Evolutionary conservation across 2,113 vertebrate species (phyloP).

Genomic region (Eclectus roratus): DNA sequence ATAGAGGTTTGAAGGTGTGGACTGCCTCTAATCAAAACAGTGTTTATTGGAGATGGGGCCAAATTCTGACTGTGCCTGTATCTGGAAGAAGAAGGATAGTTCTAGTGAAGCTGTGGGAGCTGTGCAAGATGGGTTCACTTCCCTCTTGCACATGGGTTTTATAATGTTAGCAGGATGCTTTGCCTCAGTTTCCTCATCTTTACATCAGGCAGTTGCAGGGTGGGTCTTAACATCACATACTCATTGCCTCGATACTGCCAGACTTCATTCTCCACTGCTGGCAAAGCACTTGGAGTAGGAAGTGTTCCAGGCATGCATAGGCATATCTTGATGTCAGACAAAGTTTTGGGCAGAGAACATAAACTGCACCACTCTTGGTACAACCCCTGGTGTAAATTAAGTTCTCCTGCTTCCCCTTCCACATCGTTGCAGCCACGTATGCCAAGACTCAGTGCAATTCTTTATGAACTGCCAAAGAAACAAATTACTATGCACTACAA

Average conservation of each 20-base stretch:
- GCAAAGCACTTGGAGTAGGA: background rate
- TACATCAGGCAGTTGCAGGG: background rate
- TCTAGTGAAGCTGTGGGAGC: background rate
- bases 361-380: background rate
- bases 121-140: background rate
- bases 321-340: background rate
- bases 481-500: slow-evolving; percentile 65
- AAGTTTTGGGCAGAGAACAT: background rate
- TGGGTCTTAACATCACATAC: background rate
- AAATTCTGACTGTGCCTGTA: background rate
- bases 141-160: background rate
- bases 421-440: background rate
- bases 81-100: background rate
- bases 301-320: background rate
- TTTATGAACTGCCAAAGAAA: slow-evolving; percentile 66
- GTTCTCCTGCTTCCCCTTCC: background rate
- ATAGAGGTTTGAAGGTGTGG: background rate
- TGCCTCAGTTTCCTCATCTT: background rate
- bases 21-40: background rate
- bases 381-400: background rate
- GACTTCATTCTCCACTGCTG: background rate
- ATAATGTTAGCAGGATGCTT: background rate
- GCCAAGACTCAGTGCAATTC: slow-evolving; percentile 18
- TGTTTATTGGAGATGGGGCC: background rate
- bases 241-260: background rate